Evolutionary conservation across 1,140 invertebrate genomes (phyloP).

Genomic region (Magallana gigas): DNA sequence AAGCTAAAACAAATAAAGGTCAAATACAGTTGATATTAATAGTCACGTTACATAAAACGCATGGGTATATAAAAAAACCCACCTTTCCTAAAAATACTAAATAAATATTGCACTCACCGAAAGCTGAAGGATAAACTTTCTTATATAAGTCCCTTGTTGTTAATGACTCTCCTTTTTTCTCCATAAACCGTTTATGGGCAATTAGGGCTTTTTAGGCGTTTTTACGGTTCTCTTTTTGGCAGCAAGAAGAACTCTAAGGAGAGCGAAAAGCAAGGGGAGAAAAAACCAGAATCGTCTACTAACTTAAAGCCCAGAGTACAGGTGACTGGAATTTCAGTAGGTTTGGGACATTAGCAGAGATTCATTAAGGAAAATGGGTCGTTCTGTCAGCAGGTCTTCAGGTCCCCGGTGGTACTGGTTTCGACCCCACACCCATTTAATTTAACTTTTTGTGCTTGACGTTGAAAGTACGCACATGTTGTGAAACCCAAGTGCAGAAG

Average conservation of each 20-base stretch:
- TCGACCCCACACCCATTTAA: not conserved
- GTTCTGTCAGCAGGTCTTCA: not conserved
- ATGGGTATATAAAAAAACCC: too few species aligned
- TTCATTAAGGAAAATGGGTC: not conserved
- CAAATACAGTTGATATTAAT: too few species aligned
- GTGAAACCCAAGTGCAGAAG: too few species aligned
- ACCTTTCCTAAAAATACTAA: not conserved
- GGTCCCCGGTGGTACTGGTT: not conserved
- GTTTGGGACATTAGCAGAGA: not conserved
- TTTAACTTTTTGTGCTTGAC: not conserved
- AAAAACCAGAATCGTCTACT: too few species aligned
- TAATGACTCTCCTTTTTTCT: not conserved
- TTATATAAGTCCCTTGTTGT: too few species aligned
- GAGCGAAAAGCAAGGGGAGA: too few species aligned
- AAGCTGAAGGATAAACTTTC: too few species aligned
- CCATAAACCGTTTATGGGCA: not conserved
- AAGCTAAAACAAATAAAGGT: too few species aligned
- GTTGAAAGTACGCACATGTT: not conserved
- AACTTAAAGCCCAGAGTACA: not conserved
- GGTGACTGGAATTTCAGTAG: conserved; percentile 7
- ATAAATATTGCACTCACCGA: not conserved
- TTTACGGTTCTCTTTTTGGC: not conserved
- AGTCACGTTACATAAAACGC: too few species aligned
- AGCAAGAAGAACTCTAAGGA: not conserved
- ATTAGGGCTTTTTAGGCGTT: not conserved